These are phyloP conservation scores for Cosmia pyralina DNA, from an alignment of 2,888 invertebrate species.

Conservation along the genomic window DNA sequence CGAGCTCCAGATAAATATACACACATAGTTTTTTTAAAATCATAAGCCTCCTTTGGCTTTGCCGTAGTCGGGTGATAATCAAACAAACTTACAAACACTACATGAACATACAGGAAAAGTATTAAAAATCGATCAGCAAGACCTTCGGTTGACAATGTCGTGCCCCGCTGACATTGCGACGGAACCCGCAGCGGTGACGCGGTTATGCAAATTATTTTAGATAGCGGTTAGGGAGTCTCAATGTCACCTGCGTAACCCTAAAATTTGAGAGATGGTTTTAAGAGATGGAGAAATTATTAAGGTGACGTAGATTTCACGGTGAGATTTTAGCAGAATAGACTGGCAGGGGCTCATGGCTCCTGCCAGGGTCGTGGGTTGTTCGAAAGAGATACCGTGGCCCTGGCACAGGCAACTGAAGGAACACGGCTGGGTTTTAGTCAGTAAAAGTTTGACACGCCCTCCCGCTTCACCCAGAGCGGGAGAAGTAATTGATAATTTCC, in stretches of 20 bases:
- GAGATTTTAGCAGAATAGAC: too few species aligned
- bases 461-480: too few species aligned
- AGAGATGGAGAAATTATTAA: not conserved
- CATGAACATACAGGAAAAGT: conserved; percentile 32
- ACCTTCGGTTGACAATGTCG: conserved; percentile 51
- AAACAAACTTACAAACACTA: conserved; percentile 9
- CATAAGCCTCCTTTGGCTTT: not conserved
- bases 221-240: conserved; percentile 42
- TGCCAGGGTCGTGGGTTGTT: too few species aligned
- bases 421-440: too few species aligned
- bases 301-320: too few species aligned
- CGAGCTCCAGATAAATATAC: too few species aligned
- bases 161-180: conserved; percentile 53
- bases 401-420: too few species aligned
- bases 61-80: not conserved
- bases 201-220: conserved; percentile 52
- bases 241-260: conserved; percentile 36
- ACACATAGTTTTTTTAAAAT: too few species aligned
- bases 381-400: too few species aligned
- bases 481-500: too few species aligned
- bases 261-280: conserved; percentile 9
- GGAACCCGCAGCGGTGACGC: conserved; percentile 39
- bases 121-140: conserved; percentile 53
- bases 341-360: too few species aligned
- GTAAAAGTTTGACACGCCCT: too few species aligned